These are phyloP conservation scores for Agrilus cyanescens DNA, from an alignment of 2,888 invertebrate species.

Conservation along the genomic window DNA sequence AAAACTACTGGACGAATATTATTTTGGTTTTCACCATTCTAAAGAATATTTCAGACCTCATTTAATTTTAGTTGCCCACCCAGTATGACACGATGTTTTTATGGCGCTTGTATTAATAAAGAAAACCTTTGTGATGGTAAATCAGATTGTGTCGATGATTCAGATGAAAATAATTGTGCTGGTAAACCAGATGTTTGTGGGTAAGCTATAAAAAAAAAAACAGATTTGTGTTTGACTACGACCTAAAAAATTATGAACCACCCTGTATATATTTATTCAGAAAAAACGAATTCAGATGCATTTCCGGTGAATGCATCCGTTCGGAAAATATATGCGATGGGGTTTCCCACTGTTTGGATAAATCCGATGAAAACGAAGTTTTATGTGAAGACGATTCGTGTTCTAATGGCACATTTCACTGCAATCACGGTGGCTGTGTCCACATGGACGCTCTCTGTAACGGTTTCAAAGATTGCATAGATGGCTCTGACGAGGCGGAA, in stretches of 20 bases:
- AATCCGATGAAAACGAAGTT: conserved; percentile 19
- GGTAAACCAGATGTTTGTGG: too few species aligned
- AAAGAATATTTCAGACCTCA: too few species aligned
- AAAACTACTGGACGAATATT: too few species aligned
- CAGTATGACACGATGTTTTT: conserved; percentile 26
- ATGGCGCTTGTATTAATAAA: conserved; percentile 27
- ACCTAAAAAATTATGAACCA: neutral
- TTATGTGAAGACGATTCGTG: conserved; percentile 17
- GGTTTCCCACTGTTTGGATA: conserved; percentile 17
- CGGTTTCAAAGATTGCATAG: conserved; percentile 18
- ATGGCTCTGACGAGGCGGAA: conserved; percentile 20
- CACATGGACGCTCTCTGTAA: conserved; percentile 16
- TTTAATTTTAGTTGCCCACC: conserved; percentile 17
- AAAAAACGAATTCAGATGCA: conserved; percentile 18
- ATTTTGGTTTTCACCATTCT: too few species aligned
- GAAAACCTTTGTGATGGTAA: conserved; percentile 23
- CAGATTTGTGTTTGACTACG: conserved; percentile 12
- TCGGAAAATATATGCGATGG: conserved; percentile 18
- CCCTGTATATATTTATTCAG: conserved; percentile 9
- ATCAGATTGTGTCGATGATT: conserved; percentile 23
- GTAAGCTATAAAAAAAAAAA: conserved; percentile 6
- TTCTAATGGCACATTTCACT: conserved; percentile 17
- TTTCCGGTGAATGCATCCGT: conserved; percentile 17
- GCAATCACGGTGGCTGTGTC: conserved; percentile 20
- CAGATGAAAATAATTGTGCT: conserved; percentile 23